Evolutionary conservation across 2,888 invertebrate genomes (phyloP), one percentile per base, ranked within the genome.

Genomic region (Hololepta plana): DNA sequence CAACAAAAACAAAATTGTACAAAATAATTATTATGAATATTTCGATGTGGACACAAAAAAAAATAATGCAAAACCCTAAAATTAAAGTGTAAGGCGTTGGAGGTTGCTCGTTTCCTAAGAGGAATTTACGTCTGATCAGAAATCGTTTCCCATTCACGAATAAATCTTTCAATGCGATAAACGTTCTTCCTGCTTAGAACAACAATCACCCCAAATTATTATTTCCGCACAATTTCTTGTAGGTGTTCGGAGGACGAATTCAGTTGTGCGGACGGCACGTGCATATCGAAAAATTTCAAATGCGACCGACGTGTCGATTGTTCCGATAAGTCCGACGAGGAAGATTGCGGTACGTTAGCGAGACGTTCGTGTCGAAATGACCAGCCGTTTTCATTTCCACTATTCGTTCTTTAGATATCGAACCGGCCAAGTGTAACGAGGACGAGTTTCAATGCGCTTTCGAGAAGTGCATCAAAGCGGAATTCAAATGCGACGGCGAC

Each of bases 401-500:
- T 13, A 28, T 28, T 25, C 4, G 17, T 19, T 30, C 31, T 43
- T 12, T 30, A 53, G 55, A 55, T 40, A 46, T 51, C 20, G 51
- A 53, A 35, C 60, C 72, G 4, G 59, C 70, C 9, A 62, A 64
- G 22, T 82, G 82, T 43, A 69, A 68, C 8, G 72, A 74, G 32
- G 68, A 67, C 5, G 77, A 81, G 44, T 75, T 80, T 35, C 72
- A 72, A 47, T 84, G 82, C 43, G 57, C 63, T 30, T 65, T 64
- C 5, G 61, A 63, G 14, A 65, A 72, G 29, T 87, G 85, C 47
- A 71, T 85, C 23, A 62, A 72, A 19, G 63, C 65, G 38, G 68
- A 73, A 31, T 84, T 76, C 45, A 69, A 72, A 33, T 85, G 85
- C 45, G 85, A 87, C 38, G 77, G 79, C 0, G 81, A 84, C 43